Evolutionary conservation across 2,888 invertebrate species (phyloP), one percentile per base, ranked within the genome.

Genomic region (Agonopterix arenella): DNA sequence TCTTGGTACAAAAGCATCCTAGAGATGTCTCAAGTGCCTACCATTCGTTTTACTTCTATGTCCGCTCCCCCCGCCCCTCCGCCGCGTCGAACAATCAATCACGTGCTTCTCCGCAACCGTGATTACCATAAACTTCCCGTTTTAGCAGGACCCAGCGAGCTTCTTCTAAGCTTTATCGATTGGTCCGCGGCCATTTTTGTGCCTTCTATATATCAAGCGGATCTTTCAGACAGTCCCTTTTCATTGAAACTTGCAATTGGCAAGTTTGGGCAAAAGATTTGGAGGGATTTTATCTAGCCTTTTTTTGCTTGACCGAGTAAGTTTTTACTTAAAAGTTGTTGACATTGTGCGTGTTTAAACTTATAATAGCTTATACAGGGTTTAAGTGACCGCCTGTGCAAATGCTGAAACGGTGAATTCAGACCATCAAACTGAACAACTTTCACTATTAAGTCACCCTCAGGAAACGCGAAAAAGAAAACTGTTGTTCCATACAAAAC

Each of bases 121-220:
- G 85, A 89, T 89, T 89, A 88, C 83, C 89, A 88, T 88, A 89
- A 88, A 86, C 81, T 84, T 80, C 76, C 80, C 84, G 81, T 84
- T 88, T 84, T 78, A 81, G 73, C 76, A 76, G 75, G 71, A 80
- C 81, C 82, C 83, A 73, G 70, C 74, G 66, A 66, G 75, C 76
- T 80, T 78, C 78, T 76, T 79, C 83, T 83, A 79, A 84, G 80
- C 82, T 79, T 77, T 80, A 85, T 86, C 80, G 85, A 85, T 84
- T 81, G 68, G 70, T 66, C 71, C 73, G 70, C 68, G 65, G 66
- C 75, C 76, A 82, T 84, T 82, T 84, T 82, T 77, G 73, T 66
- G 74, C 76, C 74, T 76, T 70, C 72, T 78, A 80, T 81, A 79
- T 79, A 81, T 82, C 77, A 78, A 76, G 62, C 58, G 61, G 56